Evolutionary conservation across 2,888 invertebrate species (phyloP), one percentile per base, ranked within the genome.

Genomic region (Hesperia comma): DNA sequence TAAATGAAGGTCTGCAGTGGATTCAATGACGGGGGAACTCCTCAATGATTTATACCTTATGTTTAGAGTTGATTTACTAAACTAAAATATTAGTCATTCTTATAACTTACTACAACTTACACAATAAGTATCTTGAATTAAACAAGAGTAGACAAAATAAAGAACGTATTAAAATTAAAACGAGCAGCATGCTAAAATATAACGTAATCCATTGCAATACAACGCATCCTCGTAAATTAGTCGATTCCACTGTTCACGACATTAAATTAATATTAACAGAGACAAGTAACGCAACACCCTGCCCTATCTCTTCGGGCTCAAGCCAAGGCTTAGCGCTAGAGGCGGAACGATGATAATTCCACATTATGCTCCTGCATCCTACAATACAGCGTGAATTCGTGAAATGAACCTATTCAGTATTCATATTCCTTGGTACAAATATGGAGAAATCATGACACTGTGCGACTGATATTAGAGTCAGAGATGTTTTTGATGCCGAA

Each of bases 311-410:
- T 19, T 49, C 49, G 17, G 49, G 49, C 19, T 37, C 61, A 51
- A 53, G 61, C 61, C 3, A 17, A 61, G 26, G 61, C 61, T 61
- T 53, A 53, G n/a, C 40, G 41, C 51, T 61, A 21, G 64, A 53
- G 62, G 64, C 58, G 63, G 15, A 56, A 61, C 53, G 61, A 76
- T 77, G 75, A 82, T 81, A 77, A 81, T 79, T 79, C 74, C 74
- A 75, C 76, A 78, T 78, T 77, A 80, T 78, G 76, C 62, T 15
- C 32, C n/a, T 57, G 41, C 55, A 33, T 33, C 37, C 72, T 67
- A 61, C 68, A 66, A 68, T 60, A 60, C 68, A 63, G 67, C 64
- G 74, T 26, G 32, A 57, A 49, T 40, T 57, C 63, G 40, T 37
- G 57, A 63, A 49, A 56, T 56, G 49, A 56, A 46, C 17, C n/a